Percentiles rank a stretch among this genome's conserved stretches.
Conservation (phyloP, 2,113 vertebrate species). For the Pipa parva region DNA sequence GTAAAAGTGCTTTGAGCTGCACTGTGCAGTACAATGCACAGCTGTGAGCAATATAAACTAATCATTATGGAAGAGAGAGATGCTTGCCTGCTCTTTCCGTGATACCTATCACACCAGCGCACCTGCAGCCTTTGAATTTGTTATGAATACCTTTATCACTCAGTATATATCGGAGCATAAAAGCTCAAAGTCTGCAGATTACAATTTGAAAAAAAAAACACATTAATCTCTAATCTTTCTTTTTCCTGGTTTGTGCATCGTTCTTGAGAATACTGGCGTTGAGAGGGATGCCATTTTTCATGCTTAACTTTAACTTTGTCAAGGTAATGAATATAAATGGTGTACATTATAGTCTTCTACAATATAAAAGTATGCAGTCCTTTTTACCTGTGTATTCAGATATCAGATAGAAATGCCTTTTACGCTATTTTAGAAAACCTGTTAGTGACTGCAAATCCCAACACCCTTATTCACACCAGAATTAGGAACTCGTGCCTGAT, state of each 20-base stretch:
- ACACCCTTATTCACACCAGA: not conserved
- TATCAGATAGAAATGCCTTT: constrained; percentile 27
- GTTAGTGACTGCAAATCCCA: not conserved
- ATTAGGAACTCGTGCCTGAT: too few species aligned
- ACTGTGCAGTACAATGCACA: constrained; percentile 36
- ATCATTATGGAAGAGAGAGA: constrained; percentile 32
- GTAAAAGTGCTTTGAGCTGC: constrained; percentile 24
- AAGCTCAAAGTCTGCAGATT: constrained; percentile 39
- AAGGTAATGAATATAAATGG: constrained; percentile 43
- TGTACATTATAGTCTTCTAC: constrained; percentile 40
- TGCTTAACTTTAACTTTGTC: constrained; percentile 42
- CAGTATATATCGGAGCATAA: constrained; percentile 37
- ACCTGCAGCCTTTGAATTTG: constrained; percentile 40
- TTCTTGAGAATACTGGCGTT: constrained; percentile 34
- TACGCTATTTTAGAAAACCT: constrained; percentile 8
- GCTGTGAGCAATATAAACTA: constrained; percentile 39
- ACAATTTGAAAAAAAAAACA: constrained; percentile 21
- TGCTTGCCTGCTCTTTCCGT: constrained; percentile 1
- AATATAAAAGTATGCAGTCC: constrained; percentile 24
- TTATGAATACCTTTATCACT: constrained; percentile 38
- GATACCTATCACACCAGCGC: constrained; percentile 38
- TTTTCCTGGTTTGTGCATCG: constrained; percentile 26
- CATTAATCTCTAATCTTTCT: constrained; percentile 33
- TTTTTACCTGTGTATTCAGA: constrained; percentile 36
- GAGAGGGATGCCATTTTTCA: constrained; percentile 35